Evolutionary conservation across 2,797 vertebrate genomes (phyloP).

Genomic region (Hapalemur alaotrensis): DNA sequence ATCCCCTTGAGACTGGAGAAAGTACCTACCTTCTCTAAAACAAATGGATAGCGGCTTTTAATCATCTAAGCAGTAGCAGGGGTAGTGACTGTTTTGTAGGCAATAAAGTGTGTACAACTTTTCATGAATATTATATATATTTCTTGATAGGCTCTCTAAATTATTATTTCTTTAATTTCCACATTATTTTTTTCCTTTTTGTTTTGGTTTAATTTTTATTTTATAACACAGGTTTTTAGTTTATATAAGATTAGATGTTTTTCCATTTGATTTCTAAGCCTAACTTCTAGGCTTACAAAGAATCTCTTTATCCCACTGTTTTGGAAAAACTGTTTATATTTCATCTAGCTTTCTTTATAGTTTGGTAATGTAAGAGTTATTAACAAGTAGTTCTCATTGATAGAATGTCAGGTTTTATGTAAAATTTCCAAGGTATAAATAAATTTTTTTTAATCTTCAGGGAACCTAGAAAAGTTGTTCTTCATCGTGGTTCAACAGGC

Average conservation of each 20-base stretch:
- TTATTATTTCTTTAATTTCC: neutral
- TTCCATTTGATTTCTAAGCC: neutral
- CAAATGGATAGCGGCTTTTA: neutral
- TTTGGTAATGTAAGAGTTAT: neutral
- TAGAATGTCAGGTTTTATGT: constrained; percentile 12
- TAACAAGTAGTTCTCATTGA: neutral
- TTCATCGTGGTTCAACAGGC: constrained; percentile 95
- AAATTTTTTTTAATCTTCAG: constrained; percentile 79
- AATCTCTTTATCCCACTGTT: constrained; percentile 15
- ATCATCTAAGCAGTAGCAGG: neutral
- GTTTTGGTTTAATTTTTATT: neutral
- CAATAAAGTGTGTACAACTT: neutral
- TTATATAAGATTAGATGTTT: constrained; percentile 14
- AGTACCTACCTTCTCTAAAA: neutral
- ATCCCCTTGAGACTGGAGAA: neutral
- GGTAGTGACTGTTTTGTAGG: neutral
- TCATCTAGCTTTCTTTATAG: constrained; percentile 5
- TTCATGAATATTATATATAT: neutral
- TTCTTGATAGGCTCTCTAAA: neutral
- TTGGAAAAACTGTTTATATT: neutral
- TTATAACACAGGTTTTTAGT: neutral
- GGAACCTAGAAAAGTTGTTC: constrained; percentile 95
- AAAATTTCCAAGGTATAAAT: constrained; percentile 17
- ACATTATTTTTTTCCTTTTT: neutral
- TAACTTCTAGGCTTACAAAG: neutral